Evolutionary conservation across 2,113 vertebrate species (phyloP), one percentile per base, ranked within the genome.

Genomic region (Anguilla japonica): DNA sequence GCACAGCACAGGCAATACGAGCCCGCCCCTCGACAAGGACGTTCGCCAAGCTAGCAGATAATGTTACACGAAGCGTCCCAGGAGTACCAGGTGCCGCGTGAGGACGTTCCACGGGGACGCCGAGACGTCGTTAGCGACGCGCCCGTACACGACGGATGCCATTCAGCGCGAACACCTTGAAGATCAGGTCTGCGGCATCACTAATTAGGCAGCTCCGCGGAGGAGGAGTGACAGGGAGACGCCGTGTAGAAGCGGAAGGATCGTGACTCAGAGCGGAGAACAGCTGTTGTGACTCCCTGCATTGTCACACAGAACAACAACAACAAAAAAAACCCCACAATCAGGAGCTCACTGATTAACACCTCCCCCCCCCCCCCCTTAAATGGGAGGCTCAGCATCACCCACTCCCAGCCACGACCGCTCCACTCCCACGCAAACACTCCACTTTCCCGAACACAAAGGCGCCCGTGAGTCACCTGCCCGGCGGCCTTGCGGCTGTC

Each of bases 101-200:
- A 63, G 40, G 40, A 41, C 40, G 6, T 34, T 41, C 82, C 50
- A 57, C 13, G 2, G 81, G 81, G 81, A 82, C 81, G 13, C 46
- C 26, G 41, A n/a, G 82, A 29, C 50, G 18, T 57, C 83, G 41
- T 67, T 84, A 84, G 56, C 18, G 41, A 41, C 34, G 26, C 39
- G 13, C 11, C 29, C 13, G 56, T 15, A 84, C 16, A 57, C 41
- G 16, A 84, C 39, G 56, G 9, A 20, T 7, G 29, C 34, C 53
- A 15, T 8, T 43, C n/a, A 26, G 46, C 3, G 50, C 50, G 14
- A 56, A 83, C 22, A 57, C 83, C 56, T 63, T 3, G 11, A 84
- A 84, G 83, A 84, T 67, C 16, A 67, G 83, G 82, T 83, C 46
- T 83, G 50, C 9, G 15, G 82, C 56, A 40, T 67, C 41, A 41